Percentiles rank a stretch among this genome's conserved stretches.
Conservation (phyloP, 2,797 vertebrate genomes). For the Xenops minutus region DNA sequence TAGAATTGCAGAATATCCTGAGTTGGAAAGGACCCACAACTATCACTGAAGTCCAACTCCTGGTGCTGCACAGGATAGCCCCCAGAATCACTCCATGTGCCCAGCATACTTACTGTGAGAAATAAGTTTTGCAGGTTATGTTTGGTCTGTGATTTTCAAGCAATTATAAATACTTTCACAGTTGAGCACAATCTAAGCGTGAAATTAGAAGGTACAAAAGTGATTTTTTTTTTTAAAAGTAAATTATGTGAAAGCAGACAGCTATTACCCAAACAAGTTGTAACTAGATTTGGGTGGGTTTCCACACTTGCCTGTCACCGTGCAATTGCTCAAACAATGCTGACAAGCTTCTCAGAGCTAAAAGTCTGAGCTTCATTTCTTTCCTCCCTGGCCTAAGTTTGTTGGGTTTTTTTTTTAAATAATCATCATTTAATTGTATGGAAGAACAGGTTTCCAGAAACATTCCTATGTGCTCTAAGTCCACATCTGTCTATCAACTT, state of each 20-base stretch:
- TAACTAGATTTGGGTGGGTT: constrained; percentile 4
- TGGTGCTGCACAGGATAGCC: not conserved
- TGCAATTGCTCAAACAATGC: not conserved
- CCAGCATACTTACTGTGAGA: not conserved
- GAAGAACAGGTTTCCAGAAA: not conserved
- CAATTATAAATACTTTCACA: not conserved
- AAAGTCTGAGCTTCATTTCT: not conserved
- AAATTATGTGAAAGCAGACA: not conserved
- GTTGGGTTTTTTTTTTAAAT: not conserved
- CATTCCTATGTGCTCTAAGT: not conserved
- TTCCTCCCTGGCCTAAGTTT: not conserved
- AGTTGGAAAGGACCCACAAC: not conserved
- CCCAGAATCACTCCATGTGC: not conserved
- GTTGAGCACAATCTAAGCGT: not conserved
- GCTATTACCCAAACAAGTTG: constrained; percentile 1
- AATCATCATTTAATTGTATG: not conserved
- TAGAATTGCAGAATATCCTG: fast-evolving
- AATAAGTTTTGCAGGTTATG: not conserved
- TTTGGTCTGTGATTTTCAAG: not conserved
- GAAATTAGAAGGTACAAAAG: not conserved
- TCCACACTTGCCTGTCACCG: not conserved
- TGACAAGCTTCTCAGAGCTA: not conserved
- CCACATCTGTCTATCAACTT: not conserved
- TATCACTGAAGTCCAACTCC: not conserved
- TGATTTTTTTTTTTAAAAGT: not conserved